Conservation (phyloP, 2,888 invertebrate species). For the Conus canariensis region DNA sequence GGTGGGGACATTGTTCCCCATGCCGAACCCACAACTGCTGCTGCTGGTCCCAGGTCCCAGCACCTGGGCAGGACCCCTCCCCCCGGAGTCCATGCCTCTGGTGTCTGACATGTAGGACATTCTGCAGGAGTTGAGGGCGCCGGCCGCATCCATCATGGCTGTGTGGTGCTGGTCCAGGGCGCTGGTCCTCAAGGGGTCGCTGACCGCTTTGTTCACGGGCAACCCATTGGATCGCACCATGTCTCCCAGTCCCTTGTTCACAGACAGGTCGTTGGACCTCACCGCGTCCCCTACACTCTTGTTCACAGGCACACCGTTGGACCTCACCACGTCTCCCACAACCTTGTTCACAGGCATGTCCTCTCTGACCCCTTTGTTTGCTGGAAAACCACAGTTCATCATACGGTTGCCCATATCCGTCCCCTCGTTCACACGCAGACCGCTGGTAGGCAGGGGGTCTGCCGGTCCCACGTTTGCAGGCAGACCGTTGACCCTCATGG, state of each 20-base stretch:
- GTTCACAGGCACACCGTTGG: too few species aligned
- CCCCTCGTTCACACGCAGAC: constrained; percentile 17
- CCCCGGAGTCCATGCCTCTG: constrained; percentile 25
- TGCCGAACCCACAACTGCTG: neutral
- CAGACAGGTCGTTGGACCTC: neutral
- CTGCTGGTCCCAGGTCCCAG: constrained; percentile 40
- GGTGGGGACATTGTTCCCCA: neutral
- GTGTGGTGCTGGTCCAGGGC: constrained; percentile 45
- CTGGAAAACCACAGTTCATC: too few species aligned
- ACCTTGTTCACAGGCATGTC: neutral
- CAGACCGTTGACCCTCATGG: constrained; percentile 40
- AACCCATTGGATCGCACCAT: constrained; percentile 42
- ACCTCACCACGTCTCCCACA: neutral
- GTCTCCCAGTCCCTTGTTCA: constrained; percentile 47
- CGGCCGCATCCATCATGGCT: constrained; percentile 41
- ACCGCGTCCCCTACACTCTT: too few species aligned
- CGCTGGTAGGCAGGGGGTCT: constrained; percentile 44
- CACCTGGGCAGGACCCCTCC: constrained; percentile 26
- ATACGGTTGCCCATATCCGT: neutral
- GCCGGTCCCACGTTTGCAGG: constrained; percentile 42
- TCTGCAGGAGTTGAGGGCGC: constrained; percentile 19
- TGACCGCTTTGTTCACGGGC: neutral
- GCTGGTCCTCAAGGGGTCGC: constrained; percentile 45
- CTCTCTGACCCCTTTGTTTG: too few species aligned
- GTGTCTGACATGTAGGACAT: constrained; percentile 11